Evolutionary conservation across 2,797 vertebrate species (phyloP), one percentile per base, ranked within the genome.

Genomic region (Gadopsis bispinosus): DNA sequence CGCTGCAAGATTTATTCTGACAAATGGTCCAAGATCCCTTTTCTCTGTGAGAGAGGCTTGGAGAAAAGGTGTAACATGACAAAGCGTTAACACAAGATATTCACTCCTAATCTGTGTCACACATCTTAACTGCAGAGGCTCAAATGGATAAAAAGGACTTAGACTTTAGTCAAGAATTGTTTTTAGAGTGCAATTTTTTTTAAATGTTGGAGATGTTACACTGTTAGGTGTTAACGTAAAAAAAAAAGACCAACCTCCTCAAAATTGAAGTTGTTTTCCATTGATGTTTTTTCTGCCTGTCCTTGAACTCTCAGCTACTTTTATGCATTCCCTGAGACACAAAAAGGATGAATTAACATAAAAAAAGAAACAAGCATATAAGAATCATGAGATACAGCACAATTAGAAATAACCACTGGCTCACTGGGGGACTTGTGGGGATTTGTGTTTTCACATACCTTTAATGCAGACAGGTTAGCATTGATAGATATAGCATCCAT

Each of bases 221-320:
- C 19, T 41, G 17, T 51, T 50, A 5, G 56, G 55, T 5, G 7
- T 67, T 0, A 7, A 33, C 10, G 10, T 39, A 10, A 29, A 1
- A 4, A 45, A 67, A 63, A 22, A 45, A 31, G 12, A 90, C 92
- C 19, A 75, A 95, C 94, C 94, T 93, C 90, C 37, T 87, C 90
- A 75, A 90, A 92, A 79, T 61, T 88, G 4, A 90, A 89, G 69
- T 90, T 54, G 76, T 76, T 89, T 75, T 95, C 94, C 94, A 95
- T 95, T 67, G 83, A 50, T 83, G 69, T 66, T 71, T 26, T n/a
- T 53, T 53, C n/a, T 73, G 67, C 74, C 68, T 79, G 71, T 77
- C 41, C 70, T 85, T 77, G 56, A 80, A 72, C 61, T 75, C 75
- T 90, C 81, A 87, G 88, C 77, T 83, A 56, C 80, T 82, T 81